Evolutionary conservation across 2,113 vertebrate genomes (phyloP), one percentile per base, ranked within the genome.

Genomic region (Gallinago undulata): DNA sequence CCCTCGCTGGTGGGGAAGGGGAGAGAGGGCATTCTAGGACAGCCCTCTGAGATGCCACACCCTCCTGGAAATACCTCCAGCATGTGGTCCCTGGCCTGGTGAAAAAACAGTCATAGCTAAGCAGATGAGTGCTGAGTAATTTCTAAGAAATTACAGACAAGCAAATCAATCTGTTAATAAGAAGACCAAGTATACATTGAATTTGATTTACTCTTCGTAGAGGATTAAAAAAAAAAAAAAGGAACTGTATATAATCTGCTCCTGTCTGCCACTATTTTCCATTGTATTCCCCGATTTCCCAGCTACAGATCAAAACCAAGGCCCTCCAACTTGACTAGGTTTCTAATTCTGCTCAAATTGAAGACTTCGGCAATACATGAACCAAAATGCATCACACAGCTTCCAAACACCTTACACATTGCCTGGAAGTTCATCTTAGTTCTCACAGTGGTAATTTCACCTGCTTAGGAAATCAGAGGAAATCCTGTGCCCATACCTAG

Each of bases 301-400:
- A 75, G 30, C 12, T 35, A 43, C 72, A 69, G 86, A 89, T 72
- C 43, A 60, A 81, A 60, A 11, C 10, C 31, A 55, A 74, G 30
- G 8, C 22, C 4, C 5, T 74, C 39, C 9, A 50, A 25, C 17
- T 57, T 7, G 6, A 5, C 6, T 33, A 39, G 10, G 7, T 28
- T 7, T 24, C 21, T 57, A 47, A 27, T 39, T 60, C 67, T 84
- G 21, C 55, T n/a, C 19, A 62, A 11, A 41, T 0, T 28, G n/a
- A 77, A 66, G 55, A 28, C 16, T 33, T 11, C 0, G 1, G 23
- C 0, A 2, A 30, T 62, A 21, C 7, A 37, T 77, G 10, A 30
- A 68, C 21, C 9, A 4, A 13, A 39, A 66, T 1, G 0, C 7
- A 55, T 50, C 18, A 27, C 15, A 33, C 11, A 72, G 31, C 33